Percentiles rank a stretch among this genome's conserved stretches.
Conservation (phyloP, 37 sponge, comb jelly and placozoan species). For the Halisarca cf. caerulea region DNA sequence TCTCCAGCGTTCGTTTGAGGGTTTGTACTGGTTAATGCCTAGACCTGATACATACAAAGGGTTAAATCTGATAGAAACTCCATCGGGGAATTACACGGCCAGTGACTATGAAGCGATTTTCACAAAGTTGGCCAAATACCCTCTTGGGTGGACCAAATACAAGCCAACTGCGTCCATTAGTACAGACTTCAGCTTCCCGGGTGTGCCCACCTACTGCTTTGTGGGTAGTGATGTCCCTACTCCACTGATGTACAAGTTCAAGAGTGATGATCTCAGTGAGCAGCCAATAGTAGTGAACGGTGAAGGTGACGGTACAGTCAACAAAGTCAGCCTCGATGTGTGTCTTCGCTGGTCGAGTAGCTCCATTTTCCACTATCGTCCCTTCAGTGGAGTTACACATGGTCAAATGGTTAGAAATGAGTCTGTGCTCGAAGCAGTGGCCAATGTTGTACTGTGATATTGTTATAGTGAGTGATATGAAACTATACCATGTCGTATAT, state of each 20-base stretch:
- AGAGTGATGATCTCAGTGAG: conserved; percentile 1
- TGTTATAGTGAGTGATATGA: neutral
- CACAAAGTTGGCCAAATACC: neutral
- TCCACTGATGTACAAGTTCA: conserved; percentile 23
- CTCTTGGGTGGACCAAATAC: conserved; percentile 42
- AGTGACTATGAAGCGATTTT: conserved; percentile 63
- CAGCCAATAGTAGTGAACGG: conserved; percentile 3
- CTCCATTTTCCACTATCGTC: neutral
- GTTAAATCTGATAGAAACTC: neutral
- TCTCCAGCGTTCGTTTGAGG: conserved; percentile 10
- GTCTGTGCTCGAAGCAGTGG: conserved; percentile 4
- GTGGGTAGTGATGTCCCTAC: conserved; percentile 43
- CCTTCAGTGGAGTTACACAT: conserved; percentile 25
- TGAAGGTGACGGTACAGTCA: neutral
- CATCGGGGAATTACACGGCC: conserved; percentile 69
- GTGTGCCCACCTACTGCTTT: conserved; percentile 70
- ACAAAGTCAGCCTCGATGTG: neutral
- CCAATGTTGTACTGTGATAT: neutral
- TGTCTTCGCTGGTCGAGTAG: neutral
- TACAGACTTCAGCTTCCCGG: conserved; percentile 36
- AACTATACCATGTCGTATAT: too few species aligned
- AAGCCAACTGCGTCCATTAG: conserved; percentile 32
- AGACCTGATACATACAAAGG: neutral
- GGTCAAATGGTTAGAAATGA: conserved; percentile 25
- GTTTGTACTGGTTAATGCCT: conserved; percentile 21